Conservation (phyloP, 2,113 vertebrate genomes). For the Merops nubicus region DNA sequence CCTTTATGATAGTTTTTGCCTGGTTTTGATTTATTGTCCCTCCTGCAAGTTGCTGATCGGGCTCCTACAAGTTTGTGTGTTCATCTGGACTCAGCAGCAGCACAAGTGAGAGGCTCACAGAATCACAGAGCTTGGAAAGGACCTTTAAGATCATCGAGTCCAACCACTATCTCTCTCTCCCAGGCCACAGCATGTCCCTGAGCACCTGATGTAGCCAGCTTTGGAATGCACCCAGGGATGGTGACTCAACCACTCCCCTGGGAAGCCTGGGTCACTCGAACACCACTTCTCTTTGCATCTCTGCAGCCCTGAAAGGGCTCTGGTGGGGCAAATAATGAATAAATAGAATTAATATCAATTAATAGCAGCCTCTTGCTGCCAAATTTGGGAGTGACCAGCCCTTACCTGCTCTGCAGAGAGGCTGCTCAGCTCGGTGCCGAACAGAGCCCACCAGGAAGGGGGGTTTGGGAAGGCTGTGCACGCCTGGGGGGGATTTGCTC, state of each 20-base stretch:
- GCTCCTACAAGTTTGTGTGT: fast-evolving
- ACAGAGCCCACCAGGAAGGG: not conserved
- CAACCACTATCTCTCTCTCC: too few species aligned
- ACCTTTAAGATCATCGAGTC: too few species aligned
- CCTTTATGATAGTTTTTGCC: fast-evolving
- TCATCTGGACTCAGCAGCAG: not conserved
- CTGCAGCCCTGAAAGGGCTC: too few species aligned
- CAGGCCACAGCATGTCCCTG: too few species aligned
- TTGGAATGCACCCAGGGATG: too few species aligned
- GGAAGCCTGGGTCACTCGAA: too few species aligned
- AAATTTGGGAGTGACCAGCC: not conserved
- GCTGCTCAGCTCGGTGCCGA: not conserved
- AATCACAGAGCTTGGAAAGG: too few species aligned
- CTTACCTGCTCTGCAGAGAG: not conserved
- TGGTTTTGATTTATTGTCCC: not conserved
- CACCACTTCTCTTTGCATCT: too few species aligned
- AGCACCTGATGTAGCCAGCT: too few species aligned
- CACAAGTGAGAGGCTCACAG: not conserved
- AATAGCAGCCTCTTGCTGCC: not conserved
- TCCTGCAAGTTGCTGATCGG: not conserved
- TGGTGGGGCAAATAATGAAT: too few species aligned
- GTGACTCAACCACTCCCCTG: too few species aligned
- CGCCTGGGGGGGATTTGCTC: not conserved
- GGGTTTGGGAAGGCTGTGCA: not conserved
- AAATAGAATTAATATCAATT: fast-evolving